A percentile compares a stretch with the other conserved stretches of the same genome.
phyloP scores from a whole-genome alignment of 2,113 vertebrate genomes.

The Xenopus laevis region DNA sequence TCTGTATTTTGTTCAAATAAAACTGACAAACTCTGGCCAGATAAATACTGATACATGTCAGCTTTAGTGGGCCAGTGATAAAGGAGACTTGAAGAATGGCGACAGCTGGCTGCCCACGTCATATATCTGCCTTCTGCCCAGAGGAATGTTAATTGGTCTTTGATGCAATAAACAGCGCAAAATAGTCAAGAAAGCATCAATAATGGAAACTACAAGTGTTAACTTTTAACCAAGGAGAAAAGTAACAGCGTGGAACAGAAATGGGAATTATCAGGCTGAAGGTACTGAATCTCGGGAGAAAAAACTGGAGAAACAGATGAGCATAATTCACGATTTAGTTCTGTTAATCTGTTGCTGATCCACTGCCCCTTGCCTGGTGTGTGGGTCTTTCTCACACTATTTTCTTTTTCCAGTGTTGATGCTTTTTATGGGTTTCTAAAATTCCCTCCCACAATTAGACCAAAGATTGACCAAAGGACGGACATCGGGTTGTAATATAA shows the following conservation, averaged over 20 bases:
- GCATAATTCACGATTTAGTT: no score
- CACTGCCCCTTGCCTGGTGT: no score
- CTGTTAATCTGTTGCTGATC: no score
- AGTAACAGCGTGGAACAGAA: neutral
- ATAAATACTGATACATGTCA: slow-evolving; percentile 78
- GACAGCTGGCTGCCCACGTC: slow-evolving; percentile 75
- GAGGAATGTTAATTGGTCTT: slow-evolving; percentile 72
- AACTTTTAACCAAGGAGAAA: neutral
- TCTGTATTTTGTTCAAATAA: slow-evolving; percentile 63
- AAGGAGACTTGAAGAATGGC: slow-evolving; percentile 72
- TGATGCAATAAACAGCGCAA: slow-evolving; percentile 60
- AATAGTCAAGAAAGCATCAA: slow-evolving; percentile 9
- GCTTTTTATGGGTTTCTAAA: no score
- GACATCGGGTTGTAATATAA: no score
- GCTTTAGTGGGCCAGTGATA: slow-evolving; percentile 70
- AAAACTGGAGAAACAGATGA: no score
- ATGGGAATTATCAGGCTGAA: neutral
- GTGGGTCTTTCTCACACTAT: no score
- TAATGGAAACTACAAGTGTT: neutral
- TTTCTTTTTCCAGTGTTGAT: no score
- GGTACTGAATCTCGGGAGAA: no score
- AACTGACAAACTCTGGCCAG: slow-evolving; percentile 70
- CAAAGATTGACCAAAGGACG: no score
- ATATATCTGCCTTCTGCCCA: slow-evolving; percentile 63
- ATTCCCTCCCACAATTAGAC: no score